phyloP scores from a whole-genome alignment of 2,113 vertebrate genomes.

The Erythrocercus mccallii region DNA sequence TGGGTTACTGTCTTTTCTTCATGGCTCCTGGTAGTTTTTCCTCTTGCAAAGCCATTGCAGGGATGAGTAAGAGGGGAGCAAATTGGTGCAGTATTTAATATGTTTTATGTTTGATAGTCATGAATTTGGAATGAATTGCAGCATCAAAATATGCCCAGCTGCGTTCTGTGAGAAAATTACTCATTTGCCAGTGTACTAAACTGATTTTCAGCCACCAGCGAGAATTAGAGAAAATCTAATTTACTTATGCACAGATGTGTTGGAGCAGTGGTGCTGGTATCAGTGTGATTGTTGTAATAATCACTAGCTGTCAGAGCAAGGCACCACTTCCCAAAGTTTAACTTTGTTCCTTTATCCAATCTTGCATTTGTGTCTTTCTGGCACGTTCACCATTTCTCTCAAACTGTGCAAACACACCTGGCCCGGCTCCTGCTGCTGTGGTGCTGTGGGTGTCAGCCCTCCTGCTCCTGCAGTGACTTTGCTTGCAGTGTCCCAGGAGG shows the following conservation, averaged over 20 bases:
- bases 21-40: not conserved
- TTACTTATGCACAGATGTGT: not conserved
- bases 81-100: not conserved
- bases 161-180: not conserved
- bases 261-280: not conserved
- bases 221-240: not conserved
- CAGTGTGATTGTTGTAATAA: not conserved
- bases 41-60: not conserved
- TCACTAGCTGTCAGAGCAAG: not conserved
- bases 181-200: not conserved
- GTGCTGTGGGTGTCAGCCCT: not conserved
- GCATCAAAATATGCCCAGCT: not conserved
- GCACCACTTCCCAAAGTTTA: not conserved
- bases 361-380: not conserved
- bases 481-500: not conserved
- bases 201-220: not conserved
- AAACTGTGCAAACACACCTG: not conserved
- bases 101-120: not conserved
- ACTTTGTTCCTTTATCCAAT: not conserved
- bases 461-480: not conserved
- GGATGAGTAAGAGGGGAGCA: not conserved
- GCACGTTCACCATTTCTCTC: accelerated
- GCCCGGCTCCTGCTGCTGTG: accelerated
- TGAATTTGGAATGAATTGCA: not conserved
- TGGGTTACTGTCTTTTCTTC: not conserved